Percentiles rank a stretch among this genome's conserved stretches.
Evolutionary conservation across 2,113 vertebrate species (phyloP).

Genomic region (Cynopterus brachyotis): DNA sequence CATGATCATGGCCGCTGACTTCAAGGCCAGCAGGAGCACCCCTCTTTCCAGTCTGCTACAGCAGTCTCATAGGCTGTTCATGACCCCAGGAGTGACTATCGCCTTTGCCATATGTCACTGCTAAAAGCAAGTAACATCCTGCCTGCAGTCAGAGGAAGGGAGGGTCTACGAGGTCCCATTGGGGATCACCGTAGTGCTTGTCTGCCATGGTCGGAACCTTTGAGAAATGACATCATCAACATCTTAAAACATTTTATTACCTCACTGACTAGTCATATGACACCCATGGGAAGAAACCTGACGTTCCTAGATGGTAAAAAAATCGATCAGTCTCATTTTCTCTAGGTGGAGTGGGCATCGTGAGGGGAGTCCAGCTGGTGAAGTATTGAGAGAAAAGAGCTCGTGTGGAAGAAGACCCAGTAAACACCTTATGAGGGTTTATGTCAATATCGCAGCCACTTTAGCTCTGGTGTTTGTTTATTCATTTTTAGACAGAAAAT

Average conservation of each 20-base stretch:
- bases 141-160: background rate
- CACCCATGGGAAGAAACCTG: background rate
- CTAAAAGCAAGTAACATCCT: background rate
- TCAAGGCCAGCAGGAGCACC: background rate
- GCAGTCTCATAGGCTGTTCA: fast-evolving
- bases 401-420: background rate
- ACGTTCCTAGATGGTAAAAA: background rate
- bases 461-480: too few relatives aligned
- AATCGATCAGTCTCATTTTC: background rate
- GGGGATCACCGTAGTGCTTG: background rate
- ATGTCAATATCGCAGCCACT: fast-evolving
- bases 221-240: background rate
- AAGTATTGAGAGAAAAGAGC: background rate
- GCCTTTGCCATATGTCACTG: background rate
- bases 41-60: fast-evolving
- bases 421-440: fast-evolving
- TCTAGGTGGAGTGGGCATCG: background rate
- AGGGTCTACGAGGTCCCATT: too few relatives aligned
- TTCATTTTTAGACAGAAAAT: background rate
- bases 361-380: fast-evolving
- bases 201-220: background rate
- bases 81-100: too few relatives aligned
- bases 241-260: fast-evolving
- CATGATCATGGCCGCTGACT: background rate
- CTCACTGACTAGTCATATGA: background rate